phyloP scores from a whole-genome alignment of 2,888 invertebrate genomes.

The Amphipyra berbera region DNA sequence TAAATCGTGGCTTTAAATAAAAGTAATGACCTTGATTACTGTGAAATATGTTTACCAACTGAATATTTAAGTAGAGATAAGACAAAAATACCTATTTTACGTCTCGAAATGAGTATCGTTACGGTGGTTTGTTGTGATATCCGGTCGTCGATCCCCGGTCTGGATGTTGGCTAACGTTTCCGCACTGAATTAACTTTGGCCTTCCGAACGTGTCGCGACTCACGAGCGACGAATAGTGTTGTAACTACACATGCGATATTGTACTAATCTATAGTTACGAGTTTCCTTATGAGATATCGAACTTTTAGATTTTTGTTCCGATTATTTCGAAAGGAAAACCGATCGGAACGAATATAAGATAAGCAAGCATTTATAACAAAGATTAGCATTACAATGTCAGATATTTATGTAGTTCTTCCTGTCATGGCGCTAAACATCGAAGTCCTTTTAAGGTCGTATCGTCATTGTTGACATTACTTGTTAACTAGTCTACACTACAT shows the following conservation, averaged over 20 bases:
- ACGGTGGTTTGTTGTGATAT: constrained; percentile 61
- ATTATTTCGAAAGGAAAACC: constrained; percentile 24
- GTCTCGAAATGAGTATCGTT: constrained; percentile 18
- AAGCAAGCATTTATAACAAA: constrained; percentile 17
- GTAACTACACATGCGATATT: constrained; percentile 12
- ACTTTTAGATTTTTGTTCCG: constrained; percentile 15
- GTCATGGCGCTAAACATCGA: neutral
- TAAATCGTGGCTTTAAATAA: constrained; percentile 24
- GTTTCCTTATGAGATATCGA: constrained; percentile 32
- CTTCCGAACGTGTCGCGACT: constrained; percentile 64
- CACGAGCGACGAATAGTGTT: constrained; percentile 37
- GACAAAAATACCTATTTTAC: constrained; percentile 18
- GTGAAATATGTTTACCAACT: constrained; percentile 14
- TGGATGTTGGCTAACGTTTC: constrained; percentile 71
- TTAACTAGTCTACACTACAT: neutral
- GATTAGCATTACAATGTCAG: constrained; percentile 15
- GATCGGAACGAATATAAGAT: constrained; percentile 40
- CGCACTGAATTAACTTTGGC: constrained; percentile 75
- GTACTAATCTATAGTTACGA: constrained; percentile 16
- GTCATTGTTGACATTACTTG: constrained; percentile 9
- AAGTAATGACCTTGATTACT: constrained; percentile 32
- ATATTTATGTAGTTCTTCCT: constrained; percentile 1
- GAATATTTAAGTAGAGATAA: constrained; percentile 25
- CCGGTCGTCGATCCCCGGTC: constrained; percentile 74
- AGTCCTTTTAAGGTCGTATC: neutral